Evolutionary conservation across 2,113 vertebrate species (phyloP), one percentile per base, ranked within the genome.

Genomic region (Tragulus kanchil): DNA sequence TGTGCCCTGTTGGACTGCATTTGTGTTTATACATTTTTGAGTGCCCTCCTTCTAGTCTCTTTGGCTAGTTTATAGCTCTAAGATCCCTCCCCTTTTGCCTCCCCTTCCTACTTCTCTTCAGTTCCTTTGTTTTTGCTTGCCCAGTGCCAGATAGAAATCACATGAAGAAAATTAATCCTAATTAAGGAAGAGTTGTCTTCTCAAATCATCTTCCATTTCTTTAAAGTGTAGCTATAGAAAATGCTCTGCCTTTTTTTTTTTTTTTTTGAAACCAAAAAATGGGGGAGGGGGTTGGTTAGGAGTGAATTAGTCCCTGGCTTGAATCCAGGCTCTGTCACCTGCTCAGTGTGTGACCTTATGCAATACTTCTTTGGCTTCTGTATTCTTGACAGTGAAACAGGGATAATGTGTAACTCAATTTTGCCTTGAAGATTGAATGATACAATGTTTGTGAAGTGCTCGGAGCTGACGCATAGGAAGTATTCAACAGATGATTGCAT

Each of bases 331-430:
- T 28, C 2, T 88, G 65, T 92, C 50, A 96, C 64, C 93, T 95
- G 42, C n/a, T 82, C 31, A 23, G 42, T 61, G 0, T 71, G 84
- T 90, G 82, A 91, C 78, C 56, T 85, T 79, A 48, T 12, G 42
- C 61, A 71, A 28, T 52, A 88, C 56, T 81, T 81, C 50, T 75
- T 36, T 95, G 42, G 17, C 56, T 69, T 86, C 36, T 75, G 19
- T 82, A 12, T 93, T 90, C 75, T 95, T 54, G 73, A 25, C 62
- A 89, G 26, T 77, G 42, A 96, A 94, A 64, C 31, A 89, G 73
- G 21, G 45, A 89, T 94, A 88, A 62, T 52, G 25, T 90, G 11
- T 95, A 85, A 83, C 28, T 89, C n/a, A 83, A 31, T 91, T 97
- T 90, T 89, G 26, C 67, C 56, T 82, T 75, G 45, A 93, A 85